Evolutionary conservation across 2,797 vertebrate genomes (phyloP).

Genomic region (Thamnophis elegans): DNA sequence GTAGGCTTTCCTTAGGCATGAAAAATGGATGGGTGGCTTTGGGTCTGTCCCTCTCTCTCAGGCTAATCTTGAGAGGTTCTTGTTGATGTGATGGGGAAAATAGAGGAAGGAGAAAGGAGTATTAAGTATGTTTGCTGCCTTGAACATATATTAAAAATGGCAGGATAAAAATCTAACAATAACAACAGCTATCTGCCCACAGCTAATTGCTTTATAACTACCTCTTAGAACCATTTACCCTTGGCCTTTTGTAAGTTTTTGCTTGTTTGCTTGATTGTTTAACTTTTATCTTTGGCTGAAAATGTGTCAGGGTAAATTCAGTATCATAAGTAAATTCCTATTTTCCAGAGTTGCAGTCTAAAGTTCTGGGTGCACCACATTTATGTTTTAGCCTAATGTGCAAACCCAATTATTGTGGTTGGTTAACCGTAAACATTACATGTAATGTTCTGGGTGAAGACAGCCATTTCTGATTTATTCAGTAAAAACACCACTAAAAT

Average conservation of each 20-base stretch:
- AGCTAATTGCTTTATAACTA: not conserved
- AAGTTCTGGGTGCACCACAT: not conserved
- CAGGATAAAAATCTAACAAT: not conserved
- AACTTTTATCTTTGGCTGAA: not conserved
- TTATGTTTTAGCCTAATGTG: not conserved
- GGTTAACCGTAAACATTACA: not conserved
- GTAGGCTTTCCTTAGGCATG: not conserved
- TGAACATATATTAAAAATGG: not conserved
- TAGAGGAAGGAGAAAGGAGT: not conserved
- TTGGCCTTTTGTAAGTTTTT: not conserved
- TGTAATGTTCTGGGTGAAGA: not conserved
- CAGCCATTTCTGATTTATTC: not conserved
- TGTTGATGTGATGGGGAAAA: not conserved
- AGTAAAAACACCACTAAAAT: not conserved
- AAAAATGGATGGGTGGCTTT: not conserved
- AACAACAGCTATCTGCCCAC: not conserved
- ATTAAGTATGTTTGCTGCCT: not conserved
- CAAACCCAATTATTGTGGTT: not conserved
- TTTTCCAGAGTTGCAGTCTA: not conserved
- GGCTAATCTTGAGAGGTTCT: not conserved
- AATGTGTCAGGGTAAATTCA: not conserved
- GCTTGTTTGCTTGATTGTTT: not conserved
- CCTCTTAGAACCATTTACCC: not conserved
- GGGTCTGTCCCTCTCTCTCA: not conserved
- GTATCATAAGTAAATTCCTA: not conserved